Evolutionary conservation across 2,888 invertebrate species (phyloP).

Genomic region (Biston stratarius): DNA sequence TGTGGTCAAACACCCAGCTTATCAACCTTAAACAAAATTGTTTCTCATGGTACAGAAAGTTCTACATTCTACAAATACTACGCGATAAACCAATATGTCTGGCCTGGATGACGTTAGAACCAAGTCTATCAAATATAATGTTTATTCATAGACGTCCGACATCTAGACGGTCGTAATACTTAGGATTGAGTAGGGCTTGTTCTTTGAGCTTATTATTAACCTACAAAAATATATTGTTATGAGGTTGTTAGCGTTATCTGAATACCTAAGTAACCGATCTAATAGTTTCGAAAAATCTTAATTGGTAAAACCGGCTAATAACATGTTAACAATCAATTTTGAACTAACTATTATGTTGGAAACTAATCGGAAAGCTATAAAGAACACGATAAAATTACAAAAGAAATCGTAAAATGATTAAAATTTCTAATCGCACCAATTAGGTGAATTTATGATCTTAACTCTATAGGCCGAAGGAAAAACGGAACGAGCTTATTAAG

Average conservation of each 20-base stretch:
- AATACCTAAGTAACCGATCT: slow-evolving; percentile 29
- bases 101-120: too few species aligned
- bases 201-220: too few species aligned
- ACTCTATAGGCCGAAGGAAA: slow-evolving; percentile 38
- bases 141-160: too few species aligned
- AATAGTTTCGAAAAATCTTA: slow-evolving; percentile 52
- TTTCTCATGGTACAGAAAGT: too few species aligned
- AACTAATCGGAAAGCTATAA: slow-evolving; percentile 77
- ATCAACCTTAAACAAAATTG: too few species aligned
- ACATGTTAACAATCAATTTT: slow-evolving; percentile 81
- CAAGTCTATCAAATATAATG: too few species aligned
- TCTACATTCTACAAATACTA: too few species aligned
- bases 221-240: too few species aligned
- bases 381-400: slow-evolving; percentile 82
- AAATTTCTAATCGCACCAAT: slow-evolving; percentile 82
- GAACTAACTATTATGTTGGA: slow-evolving; percentile 74
- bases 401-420: slow-evolving; percentile 85
- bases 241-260: slow-evolving; percentile 2
- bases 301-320: slow-evolving; percentile 77
- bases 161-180: too few species aligned
- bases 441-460: slow-evolving; percentile 80
- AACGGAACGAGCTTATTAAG: neutral
- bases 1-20: too few species aligned
- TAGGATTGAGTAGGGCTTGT: too few species aligned
- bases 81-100: too few species aligned